Percentiles rank a stretch among this genome's conserved stretches.
phyloP scores from a whole-genome alignment of 2,113 vertebrate species.

The Myrmophylax atrothorax region DNA sequence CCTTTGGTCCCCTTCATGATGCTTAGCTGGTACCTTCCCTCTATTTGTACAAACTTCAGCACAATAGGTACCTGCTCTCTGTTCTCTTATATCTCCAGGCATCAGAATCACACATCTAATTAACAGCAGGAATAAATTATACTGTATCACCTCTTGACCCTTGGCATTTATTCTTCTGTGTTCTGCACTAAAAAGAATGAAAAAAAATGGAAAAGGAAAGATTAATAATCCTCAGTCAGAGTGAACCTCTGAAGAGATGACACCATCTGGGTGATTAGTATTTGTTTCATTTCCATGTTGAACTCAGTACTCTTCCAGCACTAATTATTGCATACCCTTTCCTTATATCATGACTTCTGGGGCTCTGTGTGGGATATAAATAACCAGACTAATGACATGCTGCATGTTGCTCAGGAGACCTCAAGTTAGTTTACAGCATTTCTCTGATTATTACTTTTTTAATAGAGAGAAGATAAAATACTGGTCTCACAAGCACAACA shows the following conservation, averaged over 20 bases:
- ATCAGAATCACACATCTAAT: background rate
- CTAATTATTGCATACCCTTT: constrained; percentile 71
- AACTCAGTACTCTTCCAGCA: constrained; percentile 60
- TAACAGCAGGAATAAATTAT: constrained; percentile 41
- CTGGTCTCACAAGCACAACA: constrained; percentile 18
- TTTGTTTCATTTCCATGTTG: constrained; percentile 62
- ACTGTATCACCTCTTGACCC: constrained; percentile 9
- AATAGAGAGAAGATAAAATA: constrained; percentile 65
- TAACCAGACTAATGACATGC: constrained; percentile 69
- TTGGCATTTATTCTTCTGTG: constrained; percentile 33
- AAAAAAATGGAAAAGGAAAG: background rate
- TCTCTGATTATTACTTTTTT: constrained; percentile 67
- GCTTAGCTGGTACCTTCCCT: background rate
- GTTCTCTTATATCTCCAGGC: background rate
- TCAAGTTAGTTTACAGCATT: constrained; percentile 58
- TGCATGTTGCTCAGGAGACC: constrained; percentile 60
- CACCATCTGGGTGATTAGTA: constrained; percentile 70
- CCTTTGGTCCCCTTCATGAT: rapidly evolving
- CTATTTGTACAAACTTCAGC: background rate
- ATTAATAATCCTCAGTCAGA: constrained; percentile 54
- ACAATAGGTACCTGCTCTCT: background rate
- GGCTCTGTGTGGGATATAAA: constrained; percentile 64
- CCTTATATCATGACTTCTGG: constrained; percentile 65
- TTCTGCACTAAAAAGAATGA: constrained; percentile 14
- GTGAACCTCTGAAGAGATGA: constrained; percentile 39